Base-by-base conservation (phyloP, 2,888 invertebrate genomes). In the Thereva nobilitata region DNA sequence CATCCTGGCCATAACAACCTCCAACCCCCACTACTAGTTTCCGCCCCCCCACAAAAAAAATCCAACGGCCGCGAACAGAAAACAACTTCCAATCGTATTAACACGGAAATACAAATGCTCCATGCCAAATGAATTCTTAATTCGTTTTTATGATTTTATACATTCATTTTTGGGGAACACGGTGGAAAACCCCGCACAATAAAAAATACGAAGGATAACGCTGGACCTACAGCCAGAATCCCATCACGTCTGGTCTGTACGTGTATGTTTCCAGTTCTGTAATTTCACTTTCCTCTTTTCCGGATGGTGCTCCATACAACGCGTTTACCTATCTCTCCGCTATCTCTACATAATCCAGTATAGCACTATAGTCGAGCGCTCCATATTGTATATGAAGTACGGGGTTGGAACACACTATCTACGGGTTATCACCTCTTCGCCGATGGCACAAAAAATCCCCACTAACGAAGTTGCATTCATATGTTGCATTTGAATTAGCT, bases 401-500 rank as follows among this genome's bases (percentile, higher is more conserved):
- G 23, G 23, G 23, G 23, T 23, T 23, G 23, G 23, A 23, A 2
- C 9, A 57, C 57, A 37, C 47, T 38, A 59, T 49, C 59, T 12
- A 40, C 49, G 59, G 59, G 38, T 59, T 59, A 59, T 59, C 59
- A 59, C 59, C 59, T 59, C 42, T 45, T 37, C n/a, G 35, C 23
- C 23, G 23, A 23, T 23, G 23, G 23, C 23, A 59, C 45, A 57
- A 45, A 59, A 47, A 59, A 49, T 38, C 47, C 38, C 12, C 59
- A 37, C 59, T 59, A 59, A 59, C 59, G 59, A 59, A 59, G 49
- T 59, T 59, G 47, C 49, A 59, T 59, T 59, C 59, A 59, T 59
- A 59, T 59, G 59, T 59, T 59, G 59, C 59, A 59, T 59, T 45
- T 59, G 59, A 59, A 59, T 59, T 59, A 59, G 49, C 49, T 59